Conservation (phyloP, 2,888 invertebrate genomes). For the Toxonevra muliebris region DNA sequence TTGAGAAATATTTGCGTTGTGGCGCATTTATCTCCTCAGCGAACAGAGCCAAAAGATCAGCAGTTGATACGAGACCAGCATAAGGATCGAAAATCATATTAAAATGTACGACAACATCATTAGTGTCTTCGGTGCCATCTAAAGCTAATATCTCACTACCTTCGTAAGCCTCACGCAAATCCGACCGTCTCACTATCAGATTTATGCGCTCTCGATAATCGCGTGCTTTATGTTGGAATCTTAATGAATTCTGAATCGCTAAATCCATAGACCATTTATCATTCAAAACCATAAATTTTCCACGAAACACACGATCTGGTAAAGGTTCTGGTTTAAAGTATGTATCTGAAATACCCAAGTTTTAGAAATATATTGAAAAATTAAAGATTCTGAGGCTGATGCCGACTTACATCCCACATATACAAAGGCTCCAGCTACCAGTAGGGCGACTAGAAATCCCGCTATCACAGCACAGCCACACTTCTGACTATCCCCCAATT, state of each 20-base stretch:
- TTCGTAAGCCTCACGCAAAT: constrained; percentile 78
- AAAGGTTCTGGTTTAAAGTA: constrained; percentile 70
- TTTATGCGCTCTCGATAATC: constrained; percentile 81
- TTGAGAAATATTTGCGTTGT: constrained; percentile 71
- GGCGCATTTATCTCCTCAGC: constrained; percentile 72
- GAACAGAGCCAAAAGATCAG: constrained; percentile 74
- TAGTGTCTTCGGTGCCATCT: constrained; percentile 76
- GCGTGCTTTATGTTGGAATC: constrained; percentile 77
- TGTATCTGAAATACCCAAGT: constrained; percentile 52
- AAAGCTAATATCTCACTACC: constrained; percentile 84
- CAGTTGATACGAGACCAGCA: constrained; percentile 72
- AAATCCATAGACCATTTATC: constrained; percentile 76
- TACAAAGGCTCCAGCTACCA: constrained; percentile 74
- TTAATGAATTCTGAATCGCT: constrained; percentile 73
- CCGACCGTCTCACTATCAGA: constrained; percentile 77
- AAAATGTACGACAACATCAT: constrained; percentile 82
- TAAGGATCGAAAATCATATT: constrained; percentile 86
- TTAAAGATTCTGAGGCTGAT: not conserved
- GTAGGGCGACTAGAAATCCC: constrained; percentile 80
- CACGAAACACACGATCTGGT: constrained; percentile 84
- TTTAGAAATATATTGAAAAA: not conserved
- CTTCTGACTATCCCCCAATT: constrained; percentile 84
- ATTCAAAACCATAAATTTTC: constrained; percentile 77
- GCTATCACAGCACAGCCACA: constrained; percentile 89
- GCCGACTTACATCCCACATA: constrained; percentile 72